Evolutionary conservation across 2,888 invertebrate species (phyloP), one percentile per base, ranked within the genome.

Genomic region (Pegoplata infirma): DNA sequence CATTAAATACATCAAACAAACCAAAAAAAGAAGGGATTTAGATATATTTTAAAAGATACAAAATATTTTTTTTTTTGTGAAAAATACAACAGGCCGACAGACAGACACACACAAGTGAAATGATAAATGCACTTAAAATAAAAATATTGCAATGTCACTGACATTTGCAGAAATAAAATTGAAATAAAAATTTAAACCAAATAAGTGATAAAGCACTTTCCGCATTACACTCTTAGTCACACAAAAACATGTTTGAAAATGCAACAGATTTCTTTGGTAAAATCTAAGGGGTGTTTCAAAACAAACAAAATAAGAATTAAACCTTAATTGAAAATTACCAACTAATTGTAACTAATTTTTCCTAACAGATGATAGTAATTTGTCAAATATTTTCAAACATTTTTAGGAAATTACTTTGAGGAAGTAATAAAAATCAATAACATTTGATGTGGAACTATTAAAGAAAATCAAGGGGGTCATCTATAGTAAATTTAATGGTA

Each of bases 351-450:
- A 44, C 55, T 71, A 63, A 36, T 46, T 61, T 25, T 72, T 72
- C 12, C 46, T n/a, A 77, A 71, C 81, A 78, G 82, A 78, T 81
- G 77, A 82, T 67, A 51, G 80, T 53, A 81, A 81, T 82, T 82
- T 81, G 80, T 81, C 82, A 81, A 64, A 68, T 49, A 36, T 47
- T 49, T 63, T 28, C 4, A 19, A 32, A 32, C 46, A 61, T 63
- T 49, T 36, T 40, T 40, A n/a, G 12, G 32, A 32, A 23, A 25
- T 25, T 19, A 17, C 25, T 3, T 14, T 32, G 14, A 16, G 63
- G 12, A 1, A 25, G 1, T 23, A 51, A 51, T 51, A 23, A 51
- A 51, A 51, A 63, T 63, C 28, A 61, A n/a, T n/a, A n/a, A n/a
- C n/a, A n/a, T n/a, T n/a, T n/a, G n/a, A n/a, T n/a, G n/a, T n/a